Evolutionary conservation across 2,888 invertebrate genomes (phyloP).

Genomic region (Anorthoa munda): DNA sequence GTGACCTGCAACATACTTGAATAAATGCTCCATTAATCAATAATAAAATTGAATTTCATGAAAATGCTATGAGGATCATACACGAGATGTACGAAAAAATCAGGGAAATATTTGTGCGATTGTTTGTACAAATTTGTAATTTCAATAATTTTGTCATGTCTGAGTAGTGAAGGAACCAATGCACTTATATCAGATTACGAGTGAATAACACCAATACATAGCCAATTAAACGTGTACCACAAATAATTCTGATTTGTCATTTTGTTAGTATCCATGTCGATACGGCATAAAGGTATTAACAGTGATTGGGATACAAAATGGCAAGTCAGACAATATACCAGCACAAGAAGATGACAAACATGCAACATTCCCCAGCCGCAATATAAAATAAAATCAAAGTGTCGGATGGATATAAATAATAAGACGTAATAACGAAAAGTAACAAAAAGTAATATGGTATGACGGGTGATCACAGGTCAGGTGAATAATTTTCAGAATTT

Average conservation of each 20-base stretch:
- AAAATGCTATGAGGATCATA: constrained; percentile 41
- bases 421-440: constrained; percentile 74
- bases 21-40: constrained; percentile 60
- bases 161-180: constrained; percentile 70
- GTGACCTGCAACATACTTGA: constrained; percentile 85
- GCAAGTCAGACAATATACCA: constrained; percentile 75
- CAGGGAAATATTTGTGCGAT: constrained; percentile 57
- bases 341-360: constrained; percentile 79
- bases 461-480: constrained; percentile 85
- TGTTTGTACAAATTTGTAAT: constrained; percentile 56
- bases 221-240: constrained; percentile 74
- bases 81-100: constrained; percentile 48
- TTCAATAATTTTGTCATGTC: constrained; percentile 51
- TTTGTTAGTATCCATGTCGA: constrained; percentile 50
- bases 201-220: constrained; percentile 69
- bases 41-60: constrained; percentile 38
- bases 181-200: constrained; percentile 68
- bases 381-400: constrained; percentile 85
- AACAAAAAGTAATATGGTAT: constrained; percentile 79
- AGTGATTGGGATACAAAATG: constrained; percentile 67
- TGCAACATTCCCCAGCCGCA: constrained; percentile 91
- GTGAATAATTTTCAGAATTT: constrained; percentile 74
- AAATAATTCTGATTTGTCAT: constrained; percentile 72
- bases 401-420: constrained; percentile 88
- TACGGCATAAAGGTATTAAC: constrained; percentile 23